Conservation (phyloP, 2,797 vertebrate genomes). For the Cyprinella venusta region DNA sequence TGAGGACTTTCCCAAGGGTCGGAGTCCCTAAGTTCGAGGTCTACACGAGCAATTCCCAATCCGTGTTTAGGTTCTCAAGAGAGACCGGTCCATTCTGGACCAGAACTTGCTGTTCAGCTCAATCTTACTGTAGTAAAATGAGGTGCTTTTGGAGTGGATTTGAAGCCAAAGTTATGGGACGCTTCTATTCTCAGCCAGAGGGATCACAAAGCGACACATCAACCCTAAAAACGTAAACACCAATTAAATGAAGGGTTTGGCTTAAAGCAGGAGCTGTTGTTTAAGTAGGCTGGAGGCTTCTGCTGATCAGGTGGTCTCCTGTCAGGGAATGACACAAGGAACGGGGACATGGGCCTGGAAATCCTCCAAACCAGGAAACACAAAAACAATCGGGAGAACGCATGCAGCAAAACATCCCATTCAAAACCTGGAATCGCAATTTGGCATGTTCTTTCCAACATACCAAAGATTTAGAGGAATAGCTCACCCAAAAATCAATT, state of each 20-base stretch:
- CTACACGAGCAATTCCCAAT: conserved; percentile 63
- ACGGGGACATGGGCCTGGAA: conserved; percentile 45
- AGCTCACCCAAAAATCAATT: not conserved
- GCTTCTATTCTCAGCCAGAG: conserved; percentile 37
- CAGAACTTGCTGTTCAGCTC: conserved; percentile 41
- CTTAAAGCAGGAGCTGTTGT: conserved; percentile 36
- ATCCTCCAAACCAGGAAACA: conserved; percentile 45
- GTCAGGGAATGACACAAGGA: conserved; percentile 42
- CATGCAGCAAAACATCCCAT: conserved; percentile 2
- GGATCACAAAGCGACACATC: conserved; percentile 29
- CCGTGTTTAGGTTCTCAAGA: conserved; percentile 54
- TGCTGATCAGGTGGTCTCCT: conserved; percentile 46
- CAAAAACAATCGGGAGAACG: conserved; percentile 35
- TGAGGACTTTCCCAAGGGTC: conserved; percentile 64
- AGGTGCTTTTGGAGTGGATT: conserved; percentile 48
- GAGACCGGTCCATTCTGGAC: conserved; percentile 54
- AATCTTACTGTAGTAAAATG: conserved; percentile 33
- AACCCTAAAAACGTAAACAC: conserved; percentile 48
- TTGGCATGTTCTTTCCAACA: not conserved
- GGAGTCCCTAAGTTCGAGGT: conserved; percentile 59
- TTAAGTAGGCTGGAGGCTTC: conserved; percentile 41
- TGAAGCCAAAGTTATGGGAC: conserved; percentile 61
- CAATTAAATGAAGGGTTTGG: conserved; percentile 50
- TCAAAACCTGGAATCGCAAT: not conserved
- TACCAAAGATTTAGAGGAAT: conserved; percentile 8